Conservation (phyloP, 2,797 vertebrate species). For the Melanotaenia nigrans region DNA sequence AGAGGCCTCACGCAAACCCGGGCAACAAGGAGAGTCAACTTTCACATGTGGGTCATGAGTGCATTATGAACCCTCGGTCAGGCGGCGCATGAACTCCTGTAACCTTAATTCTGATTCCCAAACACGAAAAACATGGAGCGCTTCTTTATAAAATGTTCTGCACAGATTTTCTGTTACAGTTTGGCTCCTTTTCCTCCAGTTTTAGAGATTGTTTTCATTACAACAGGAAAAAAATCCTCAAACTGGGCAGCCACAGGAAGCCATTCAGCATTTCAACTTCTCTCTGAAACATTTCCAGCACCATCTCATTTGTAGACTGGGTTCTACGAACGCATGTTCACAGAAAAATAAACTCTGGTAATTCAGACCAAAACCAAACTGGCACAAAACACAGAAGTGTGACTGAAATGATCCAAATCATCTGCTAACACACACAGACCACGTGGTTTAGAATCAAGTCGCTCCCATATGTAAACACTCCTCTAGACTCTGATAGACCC, state of each 20-base stretch:
- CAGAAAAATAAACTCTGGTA: background rate
- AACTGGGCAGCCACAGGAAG: background rate
- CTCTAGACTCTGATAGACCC: too few species aligned
- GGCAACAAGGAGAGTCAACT: constrained; percentile 64
- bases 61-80: constrained; percentile 43
- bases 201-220: background rate
- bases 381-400: too few species aligned
- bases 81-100: constrained; percentile 6
- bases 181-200: background rate
- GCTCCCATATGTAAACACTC: too few species aligned
- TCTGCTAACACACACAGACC: too few species aligned
- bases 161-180: background rate
- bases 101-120: too few species aligned
- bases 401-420: too few species aligned
- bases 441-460: too few species aligned
- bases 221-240: too few species aligned
- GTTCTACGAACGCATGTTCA: background rate
- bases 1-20: constrained; percentile 54
- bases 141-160: background rate
- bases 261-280: background rate
- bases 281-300: background rate
- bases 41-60: constrained; percentile 52
- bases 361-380: too few species aligned
- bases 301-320: too few species aligned
- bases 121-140: background rate